Evolutionary conservation across 1,140 invertebrate species (phyloP), one percentile per base, ranked within the genome.

Genomic region (Nasonia giraulti): DNA sequence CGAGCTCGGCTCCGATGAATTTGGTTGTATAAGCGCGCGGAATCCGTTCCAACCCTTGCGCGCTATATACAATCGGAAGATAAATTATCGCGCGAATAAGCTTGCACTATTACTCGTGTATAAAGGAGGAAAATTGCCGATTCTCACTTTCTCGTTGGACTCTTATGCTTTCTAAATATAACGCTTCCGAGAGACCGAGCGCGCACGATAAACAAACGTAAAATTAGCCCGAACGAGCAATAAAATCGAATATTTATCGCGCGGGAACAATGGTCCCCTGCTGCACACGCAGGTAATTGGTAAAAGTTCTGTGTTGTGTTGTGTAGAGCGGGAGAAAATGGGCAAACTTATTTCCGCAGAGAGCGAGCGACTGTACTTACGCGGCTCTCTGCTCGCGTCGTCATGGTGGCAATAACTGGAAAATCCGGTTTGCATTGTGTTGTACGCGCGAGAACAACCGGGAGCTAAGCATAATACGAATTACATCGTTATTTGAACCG

Each of bases 391-490:
- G 10, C 10, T 50, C 33, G 37, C 27, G 66, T 27, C 37, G 14
- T 23, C 23, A 23, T 80, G 1, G 27, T 47, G 74, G 11, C 31
- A 44, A n/a, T 17, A 80, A 66, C 73, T 66, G 47, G 71, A 84
- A 74, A 84, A 84, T 84, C 69, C 78, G 78, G 78, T 84, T 75
- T 66, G 71, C 47, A 74, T 80, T 80, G 33, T 71, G 37, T 66
- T 79, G 31, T 27, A 17, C 31, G 77, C 27, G 20, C 73, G 62
- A 73, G 40, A n/a, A 69, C 68, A 2, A 0, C 31, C 12, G 27
- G 33, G 44, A 71, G 55, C n/a, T 73, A 84, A 71, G 23, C 66
- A 40, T 44, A 1, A 44, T 78, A 73, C 73, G n/a, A 79, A 84
- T 79, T 37, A 84, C 33, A 84, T 62, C 66, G 66, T 62, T 37